These are phyloP conservation scores for Boulengerochromis microlepis DNA, from an alignment of 2,113 vertebrate species.

Conservation along the genomic window DNA sequence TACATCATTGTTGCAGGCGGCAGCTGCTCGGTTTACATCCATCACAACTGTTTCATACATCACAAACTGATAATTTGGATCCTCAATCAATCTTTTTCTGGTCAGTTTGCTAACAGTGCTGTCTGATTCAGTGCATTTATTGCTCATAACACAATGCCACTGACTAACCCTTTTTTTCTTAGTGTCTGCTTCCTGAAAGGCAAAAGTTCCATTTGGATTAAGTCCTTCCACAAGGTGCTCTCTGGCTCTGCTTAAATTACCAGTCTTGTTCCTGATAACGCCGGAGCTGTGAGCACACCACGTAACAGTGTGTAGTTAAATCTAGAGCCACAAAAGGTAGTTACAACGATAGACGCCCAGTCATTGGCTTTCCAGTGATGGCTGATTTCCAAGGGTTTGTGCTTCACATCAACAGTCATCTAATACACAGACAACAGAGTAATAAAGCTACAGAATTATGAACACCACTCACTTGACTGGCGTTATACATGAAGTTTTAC, in stretches of 20 bases:
- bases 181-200: conserved; percentile 27
- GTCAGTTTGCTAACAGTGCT: neutral
- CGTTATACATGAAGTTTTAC: conserved; percentile 28
- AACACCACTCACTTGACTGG: conserved; percentile 32
- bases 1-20: conserved; percentile 1
- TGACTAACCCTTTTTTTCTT: neutral
- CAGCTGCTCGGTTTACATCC: neutral
- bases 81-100: neutral
- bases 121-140: conserved; percentile 45
- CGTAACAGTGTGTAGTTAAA: conserved; percentile 17
- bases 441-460: conserved; percentile 59
- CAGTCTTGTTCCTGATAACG: conserved; percentile 9
- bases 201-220: conserved; percentile 14
- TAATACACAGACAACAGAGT: conserved; percentile 60
- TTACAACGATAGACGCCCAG: conserved; percentile 24
- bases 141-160: conserved; percentile 46
- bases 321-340: conserved; percentile 44
- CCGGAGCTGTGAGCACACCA: conserved; percentile 11
- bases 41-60: neutral
- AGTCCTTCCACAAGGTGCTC: neutral
- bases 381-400: conserved; percentile 65
- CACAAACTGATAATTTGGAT: conserved; percentile 10
- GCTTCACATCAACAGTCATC: conserved; percentile 68
- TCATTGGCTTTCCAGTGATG: conserved; percentile 62
- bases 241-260: neutral